Percentiles rank a stretch among this genome's conserved stretches.
phyloP scores from a whole-genome alignment of 2,888 invertebrate genomes.

The Aphrophora alni region DNA sequence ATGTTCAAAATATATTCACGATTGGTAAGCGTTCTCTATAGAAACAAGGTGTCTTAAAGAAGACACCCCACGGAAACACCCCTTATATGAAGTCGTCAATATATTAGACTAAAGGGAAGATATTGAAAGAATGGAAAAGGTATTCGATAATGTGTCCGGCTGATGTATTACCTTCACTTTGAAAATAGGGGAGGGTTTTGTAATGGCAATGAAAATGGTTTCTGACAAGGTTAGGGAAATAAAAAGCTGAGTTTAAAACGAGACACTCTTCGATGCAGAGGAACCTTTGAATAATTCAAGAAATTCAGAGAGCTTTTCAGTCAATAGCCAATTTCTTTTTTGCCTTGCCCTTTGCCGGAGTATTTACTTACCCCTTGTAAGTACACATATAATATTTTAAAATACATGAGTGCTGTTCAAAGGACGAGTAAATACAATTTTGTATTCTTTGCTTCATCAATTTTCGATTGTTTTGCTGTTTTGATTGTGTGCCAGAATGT shows the following conservation, averaged over 20 bases:
- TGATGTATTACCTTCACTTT: not conserved
- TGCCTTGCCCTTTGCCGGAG: not conserved
- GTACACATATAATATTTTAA: not conserved
- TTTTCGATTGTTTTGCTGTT: no score
- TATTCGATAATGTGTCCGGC: not conserved
- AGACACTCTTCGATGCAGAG: not conserved
- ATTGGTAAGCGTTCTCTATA: no score
- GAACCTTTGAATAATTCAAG: constrained; percentile 4
- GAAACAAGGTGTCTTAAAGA: no score
- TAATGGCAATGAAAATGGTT: not conserved
- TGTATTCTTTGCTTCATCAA: not conserved
- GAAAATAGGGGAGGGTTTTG: not conserved
- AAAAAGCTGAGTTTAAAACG: not conserved
- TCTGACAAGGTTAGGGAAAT: not conserved
- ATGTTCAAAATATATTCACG: no score
- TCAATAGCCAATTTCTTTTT: constrained; percentile 1
- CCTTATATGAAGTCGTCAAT: not conserved
- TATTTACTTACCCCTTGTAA: not conserved
- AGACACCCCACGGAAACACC: no score
- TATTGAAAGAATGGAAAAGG: not conserved
- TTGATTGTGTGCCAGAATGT: no score
- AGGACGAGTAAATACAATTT: not conserved
- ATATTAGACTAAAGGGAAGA: not conserved
- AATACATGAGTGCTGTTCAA: not conserved
- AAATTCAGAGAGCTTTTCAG: not conserved